Conservation (phyloP, 2,888 invertebrate species). For the Erebia ligea region DNA sequence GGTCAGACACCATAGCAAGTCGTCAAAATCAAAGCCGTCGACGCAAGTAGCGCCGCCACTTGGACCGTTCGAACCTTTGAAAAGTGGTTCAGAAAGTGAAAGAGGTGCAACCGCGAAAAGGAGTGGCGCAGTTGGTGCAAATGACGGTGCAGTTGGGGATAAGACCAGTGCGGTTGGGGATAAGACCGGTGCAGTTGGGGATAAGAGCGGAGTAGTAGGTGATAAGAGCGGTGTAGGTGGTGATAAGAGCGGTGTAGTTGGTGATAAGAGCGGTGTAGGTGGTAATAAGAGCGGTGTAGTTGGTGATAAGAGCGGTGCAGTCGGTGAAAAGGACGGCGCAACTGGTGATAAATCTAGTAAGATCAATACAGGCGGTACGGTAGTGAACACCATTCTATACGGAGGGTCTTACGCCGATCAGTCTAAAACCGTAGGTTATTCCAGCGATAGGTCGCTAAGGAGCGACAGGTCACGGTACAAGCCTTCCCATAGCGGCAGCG, state of each 20-base stretch:
- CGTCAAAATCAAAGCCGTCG: neutral
- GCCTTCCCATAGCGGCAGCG: slow-evolving; percentile 25
- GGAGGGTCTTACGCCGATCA: slow-evolving; percentile 18
- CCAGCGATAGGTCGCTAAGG: slow-evolving; percentile 18
- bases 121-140: neutral
- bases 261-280: neutral
- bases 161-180: neutral
- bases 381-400: slow-evolving; percentile 27
- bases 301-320: neutral
- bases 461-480: slow-evolving; percentile 16
- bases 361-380: slow-evolving; percentile 10
- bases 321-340: neutral
- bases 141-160: neutral
- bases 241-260: neutral
- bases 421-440: slow-evolving; percentile 26
- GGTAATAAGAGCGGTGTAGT: neutral
- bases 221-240: neutral
- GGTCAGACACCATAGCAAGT: slow-evolving; percentile 8
- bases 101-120: neutral
- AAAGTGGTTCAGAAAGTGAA: neutral
- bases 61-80: neutral
- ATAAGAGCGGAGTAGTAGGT: neutral
- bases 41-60: neutral
- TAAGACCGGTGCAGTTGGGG: neutral
- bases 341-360: slow-evolving; percentile 1